phyloP scores from a whole-genome alignment of 2,888 invertebrate species.

The Seladonia tumulorum region DNA sequence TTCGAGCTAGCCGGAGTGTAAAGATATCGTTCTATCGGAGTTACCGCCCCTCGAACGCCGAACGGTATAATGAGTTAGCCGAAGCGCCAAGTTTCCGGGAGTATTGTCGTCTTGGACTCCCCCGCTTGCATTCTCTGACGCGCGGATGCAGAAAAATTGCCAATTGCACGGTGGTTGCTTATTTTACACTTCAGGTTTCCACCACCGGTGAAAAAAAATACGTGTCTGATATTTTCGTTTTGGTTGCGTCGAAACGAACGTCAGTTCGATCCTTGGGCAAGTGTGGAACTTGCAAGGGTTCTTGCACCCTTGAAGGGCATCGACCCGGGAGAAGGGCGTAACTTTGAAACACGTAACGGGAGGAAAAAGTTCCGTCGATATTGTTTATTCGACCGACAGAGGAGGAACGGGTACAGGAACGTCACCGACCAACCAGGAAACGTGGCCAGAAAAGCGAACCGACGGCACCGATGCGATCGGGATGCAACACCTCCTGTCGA shows the following conservation, averaged over 20 bases:
- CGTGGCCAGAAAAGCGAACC: background rate
- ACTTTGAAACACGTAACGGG: background rate
- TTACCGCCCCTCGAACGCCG: background rate
- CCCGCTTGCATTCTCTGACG: background rate
- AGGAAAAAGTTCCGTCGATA: slow-evolving; percentile 12
- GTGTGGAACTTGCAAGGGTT: background rate
- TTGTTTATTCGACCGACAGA: background rate
- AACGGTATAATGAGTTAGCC: slow-evolving; percentile 14
- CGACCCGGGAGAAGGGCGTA: background rate
- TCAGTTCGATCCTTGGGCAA: background rate
- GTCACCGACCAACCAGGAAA: background rate
- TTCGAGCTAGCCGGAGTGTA: slow-evolving; percentile 8
- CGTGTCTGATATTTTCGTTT: background rate
- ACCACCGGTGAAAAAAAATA: background rate
- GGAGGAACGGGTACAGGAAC: background rate
- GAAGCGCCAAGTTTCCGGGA: background rate
- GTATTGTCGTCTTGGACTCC: background rate
- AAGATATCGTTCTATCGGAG: slow-evolving; percentile 19
- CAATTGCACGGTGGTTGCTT: background rate
- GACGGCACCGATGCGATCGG: slow-evolving; percentile 30
- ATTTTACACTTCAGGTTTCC: background rate
- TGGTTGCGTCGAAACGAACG: background rate
- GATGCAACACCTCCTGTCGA: slow-evolving; percentile 35
- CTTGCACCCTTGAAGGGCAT: background rate
- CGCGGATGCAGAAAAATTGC: background rate